A percentile compares a stretch with the other conserved stretches of the same genome.
Conservation (phyloP, 2,888 invertebrate species). For the Melieria crassipennis region DNA sequence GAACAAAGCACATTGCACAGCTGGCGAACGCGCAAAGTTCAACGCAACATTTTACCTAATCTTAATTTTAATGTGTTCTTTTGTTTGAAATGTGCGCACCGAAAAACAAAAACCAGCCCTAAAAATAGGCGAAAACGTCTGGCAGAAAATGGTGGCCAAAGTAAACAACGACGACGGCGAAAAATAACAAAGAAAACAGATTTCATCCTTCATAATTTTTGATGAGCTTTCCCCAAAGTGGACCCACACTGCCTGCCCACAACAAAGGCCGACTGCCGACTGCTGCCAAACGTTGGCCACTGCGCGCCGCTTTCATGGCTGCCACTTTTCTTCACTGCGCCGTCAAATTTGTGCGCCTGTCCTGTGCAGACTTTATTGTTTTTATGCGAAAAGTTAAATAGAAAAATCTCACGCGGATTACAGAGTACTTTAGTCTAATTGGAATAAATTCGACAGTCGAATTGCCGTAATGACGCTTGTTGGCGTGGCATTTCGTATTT, state of each 20-base stretch:
- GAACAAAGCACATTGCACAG: conserved; percentile 6
- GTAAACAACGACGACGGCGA: too few relatives aligned
- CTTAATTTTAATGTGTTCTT: conserved; percentile 24
- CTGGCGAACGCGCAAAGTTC: too few relatives aligned
- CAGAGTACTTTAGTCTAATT: conserved; percentile 28
- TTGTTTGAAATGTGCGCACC: conserved; percentile 14
- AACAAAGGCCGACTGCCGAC: neutral
- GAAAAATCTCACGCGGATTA: conserved; percentile 32
- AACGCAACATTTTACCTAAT: conserved; percentile 14
- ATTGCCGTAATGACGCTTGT: neutral
- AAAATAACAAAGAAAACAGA: conserved; percentile 11
- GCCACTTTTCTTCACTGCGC: neutral
- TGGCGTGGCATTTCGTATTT: too few relatives aligned
- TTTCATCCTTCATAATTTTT: conserved; percentile 34
- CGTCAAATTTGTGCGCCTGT: neutral
- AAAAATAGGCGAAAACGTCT: neutral
- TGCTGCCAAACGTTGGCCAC: too few relatives aligned
- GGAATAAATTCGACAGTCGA: conserved; percentile 32
- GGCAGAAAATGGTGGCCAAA: neutral
- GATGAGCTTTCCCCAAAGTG: conserved; percentile 22
- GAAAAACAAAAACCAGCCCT: neutral
- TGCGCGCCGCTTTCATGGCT: neutral
- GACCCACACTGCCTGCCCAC: neutral
- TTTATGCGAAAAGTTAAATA: conserved; percentile 40
- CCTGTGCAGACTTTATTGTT: conserved; percentile 24